Evolutionary conservation across 2,113 vertebrate species (phyloP).

Genomic region (Tragelaphus imberbis): DNA sequence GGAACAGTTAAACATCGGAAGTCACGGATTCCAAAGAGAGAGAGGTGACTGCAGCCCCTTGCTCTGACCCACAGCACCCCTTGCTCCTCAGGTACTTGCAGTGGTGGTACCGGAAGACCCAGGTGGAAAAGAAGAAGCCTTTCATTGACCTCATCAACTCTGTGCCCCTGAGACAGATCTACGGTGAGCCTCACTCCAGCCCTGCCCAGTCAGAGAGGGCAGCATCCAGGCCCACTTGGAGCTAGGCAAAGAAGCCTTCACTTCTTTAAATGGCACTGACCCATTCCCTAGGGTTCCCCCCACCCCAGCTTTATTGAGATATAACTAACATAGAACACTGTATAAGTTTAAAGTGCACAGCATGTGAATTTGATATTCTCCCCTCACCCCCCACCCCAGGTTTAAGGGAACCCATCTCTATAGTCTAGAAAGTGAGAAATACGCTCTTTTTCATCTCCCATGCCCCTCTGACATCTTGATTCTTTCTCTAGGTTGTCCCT

Average conservation of each 20-base stretch:
- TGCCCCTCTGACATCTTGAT: neutral
- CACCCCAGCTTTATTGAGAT: neutral
- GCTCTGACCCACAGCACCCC: neutral
- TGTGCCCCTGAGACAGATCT: slow-evolving; percentile 91
- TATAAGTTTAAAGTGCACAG: neutral
- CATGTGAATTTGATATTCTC: neutral
- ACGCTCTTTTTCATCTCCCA: neutral
- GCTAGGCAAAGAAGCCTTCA: slow-evolving; percentile 4
- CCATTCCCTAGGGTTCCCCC: neutral
- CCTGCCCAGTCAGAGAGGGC: neutral
- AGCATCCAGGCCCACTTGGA: neutral
- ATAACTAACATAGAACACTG: neutral
- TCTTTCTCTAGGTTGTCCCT: slow-evolving; percentile 87
- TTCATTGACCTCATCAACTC: slow-evolving; percentile 93
- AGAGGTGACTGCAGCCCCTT: neutral
- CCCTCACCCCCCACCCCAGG: neutral
- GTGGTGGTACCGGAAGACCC: slow-evolving; percentile 95
- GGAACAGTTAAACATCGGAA: neutral
- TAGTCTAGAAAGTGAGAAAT: slow-evolving; percentile 3
- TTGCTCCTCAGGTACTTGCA: slow-evolving; percentile 87
- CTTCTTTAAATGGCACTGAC: neutral
- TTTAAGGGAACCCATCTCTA: neutral
- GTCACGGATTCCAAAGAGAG: neutral
- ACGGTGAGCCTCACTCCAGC: slow-evolving; percentile 82
- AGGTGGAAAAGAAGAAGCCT: slow-evolving; percentile 92